Evolutionary conservation across 2,888 invertebrate genomes (phyloP), one percentile per base, ranked within the genome.

Genomic region (Tinea semifulvella): DNA sequence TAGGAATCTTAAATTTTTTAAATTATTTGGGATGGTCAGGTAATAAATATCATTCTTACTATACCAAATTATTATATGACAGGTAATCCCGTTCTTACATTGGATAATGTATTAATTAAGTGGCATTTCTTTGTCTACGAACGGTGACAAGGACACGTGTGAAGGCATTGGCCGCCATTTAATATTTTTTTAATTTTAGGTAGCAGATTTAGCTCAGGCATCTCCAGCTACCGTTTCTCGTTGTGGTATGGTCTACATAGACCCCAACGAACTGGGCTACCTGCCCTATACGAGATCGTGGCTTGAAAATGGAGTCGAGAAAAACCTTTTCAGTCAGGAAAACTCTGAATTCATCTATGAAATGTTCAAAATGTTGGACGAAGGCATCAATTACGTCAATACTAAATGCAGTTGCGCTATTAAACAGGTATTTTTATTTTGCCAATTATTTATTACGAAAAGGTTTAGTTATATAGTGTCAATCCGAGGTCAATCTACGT

Each of bases 181-280:
- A 14, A 14, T 16, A 38, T 8, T 18, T 5, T 14, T 36, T 36
- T 22, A 16, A 27, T 7, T 42, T 7, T 20, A 80, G 81, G 89
- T 89, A 6, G 88, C 90, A 58, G 94, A 95, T 66, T 74, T 95
- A 44, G 85, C 92, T 0, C 94, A 94, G 63, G 95, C 95, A 1
- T 94, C 95, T 0, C 96, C 96, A 0, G 95, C 95, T 1, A 96
- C 95, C 0, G 95, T 96, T 3, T 85, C 85, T 0, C 85, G 88
- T 16, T 88, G 88, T 53, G 94, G 94, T 42, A 96, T 96, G 94
- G 94, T 96, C 1, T 96, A 93, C 64, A 86, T 95, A 6, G 95
- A 96, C 64, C 88, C 94, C 0, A 84, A 87, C 2, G 94, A 94
- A 57, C 73, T 95, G 40, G 89, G 89, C 42, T 94, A 91, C 87